A percentile compares a stretch with the other conserved stretches of the same genome.
These are phyloP conservation scores for Boulengeromyrus knoepffleri DNA, from an alignment of 2,113 vertebrate species.

Conservation along the genomic window DNA sequence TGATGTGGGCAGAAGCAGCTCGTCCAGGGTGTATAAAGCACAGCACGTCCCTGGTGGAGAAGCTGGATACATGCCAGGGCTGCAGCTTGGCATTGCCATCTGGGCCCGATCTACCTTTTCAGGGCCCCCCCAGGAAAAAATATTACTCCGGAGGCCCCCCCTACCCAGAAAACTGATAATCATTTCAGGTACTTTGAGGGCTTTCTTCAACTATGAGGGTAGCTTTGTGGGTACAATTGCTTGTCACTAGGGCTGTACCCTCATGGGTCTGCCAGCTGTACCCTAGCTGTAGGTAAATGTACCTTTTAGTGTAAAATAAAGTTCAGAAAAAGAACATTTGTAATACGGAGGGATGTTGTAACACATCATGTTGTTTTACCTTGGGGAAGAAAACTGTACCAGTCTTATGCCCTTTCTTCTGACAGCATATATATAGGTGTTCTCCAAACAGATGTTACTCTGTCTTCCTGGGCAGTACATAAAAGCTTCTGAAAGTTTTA, in stretches of 20 bases:
- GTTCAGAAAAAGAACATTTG: neutral
- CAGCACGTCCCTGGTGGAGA: neutral
- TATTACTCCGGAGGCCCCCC: neutral
- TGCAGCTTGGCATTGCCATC: neutral
- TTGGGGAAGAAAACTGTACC: neutral
- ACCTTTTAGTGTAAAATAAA: neutral
- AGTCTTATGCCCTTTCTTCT: neutral
- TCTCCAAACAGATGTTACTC: neutral
- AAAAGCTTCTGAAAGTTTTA: neutral
- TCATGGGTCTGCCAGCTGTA: no score
- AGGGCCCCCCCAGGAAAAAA: neutral
- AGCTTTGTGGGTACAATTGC: neutral
- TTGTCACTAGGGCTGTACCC: neutral
- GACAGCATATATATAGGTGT: no score
- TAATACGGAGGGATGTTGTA: no score
- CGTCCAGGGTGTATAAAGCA: neutral
- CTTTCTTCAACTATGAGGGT: neutral
- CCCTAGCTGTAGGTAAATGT: no score
- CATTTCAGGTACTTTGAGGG: neutral
- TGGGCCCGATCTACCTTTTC: neutral
- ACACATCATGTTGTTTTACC: neutral
- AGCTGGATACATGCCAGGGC: neutral
- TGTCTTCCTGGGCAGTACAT: neutral
- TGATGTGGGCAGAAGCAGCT: neutral
- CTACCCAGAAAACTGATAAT: neutral